Base-by-base conservation (phyloP, 2,113 vertebrate genomes). In the Eulemur rufifrons region DNA sequence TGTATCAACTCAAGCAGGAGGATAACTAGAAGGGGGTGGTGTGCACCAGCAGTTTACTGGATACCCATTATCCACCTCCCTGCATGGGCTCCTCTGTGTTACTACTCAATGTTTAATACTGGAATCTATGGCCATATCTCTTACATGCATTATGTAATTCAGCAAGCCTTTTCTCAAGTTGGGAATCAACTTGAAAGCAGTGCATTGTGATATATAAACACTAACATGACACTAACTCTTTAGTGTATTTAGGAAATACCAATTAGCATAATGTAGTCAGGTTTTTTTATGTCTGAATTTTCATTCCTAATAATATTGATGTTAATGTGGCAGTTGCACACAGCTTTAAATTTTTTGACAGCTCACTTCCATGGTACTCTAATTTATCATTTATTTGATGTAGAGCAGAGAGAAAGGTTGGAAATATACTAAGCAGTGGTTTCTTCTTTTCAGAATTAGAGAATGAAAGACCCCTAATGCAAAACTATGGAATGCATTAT, bases 401-500 rank as follows among this genome's bases (percentile, higher is more conserved):
- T 42, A 71, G 92, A 1, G 13, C 1, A 34, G 13, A 87, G 23
- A 34, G 20, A 7, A 71, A 78, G 6, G 17, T 45, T 93, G 8
- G 15, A 42, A 86, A 25, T 61, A 42, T n/a, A 42, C 2, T 1
- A 64, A 59, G 1, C n/a, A 50, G 4, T 56, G 2, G 3, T 29
- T 92, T 73, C 21, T 78, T 69, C 25, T 37, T 90, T 77, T 68
- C 4, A 77, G 27, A 84, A 89, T 63, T 95, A 18, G 10, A 37
- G 6, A 90, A 89, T 68, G 13, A 90, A 80, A 71, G 84, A 47
- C 7, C 18, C 32, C 17, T 59, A 91, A 86, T 78, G 66, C 32
- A 94, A 91, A 93, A 61, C n/a, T 68, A 56, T 63, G 83, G 10
- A 64, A 83, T 29, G 14, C 15, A 73, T 95, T 83, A 77, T 50